Evolutionary conservation across 2,113 vertebrate species (phyloP), one percentile per base, ranked within the genome.

Genomic region (Amblyopsis rosae): DNA sequence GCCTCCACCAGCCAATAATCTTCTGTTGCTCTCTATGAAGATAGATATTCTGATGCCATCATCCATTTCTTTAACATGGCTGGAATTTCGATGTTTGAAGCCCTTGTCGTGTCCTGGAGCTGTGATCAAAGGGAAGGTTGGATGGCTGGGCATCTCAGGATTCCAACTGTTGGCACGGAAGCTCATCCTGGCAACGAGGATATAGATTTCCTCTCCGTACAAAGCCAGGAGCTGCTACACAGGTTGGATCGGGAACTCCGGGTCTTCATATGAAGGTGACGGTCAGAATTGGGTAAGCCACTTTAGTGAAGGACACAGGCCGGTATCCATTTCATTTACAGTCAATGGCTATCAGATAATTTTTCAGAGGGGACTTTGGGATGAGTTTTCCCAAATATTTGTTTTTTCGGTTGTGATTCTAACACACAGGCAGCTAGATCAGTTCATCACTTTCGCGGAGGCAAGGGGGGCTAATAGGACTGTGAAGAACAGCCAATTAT

Each of bases 371-470:
- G 47, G 49, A 26, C 62, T 6, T 46, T 15, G 15, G 19, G 69
- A 19, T 9, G 33, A 19, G 35, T 19, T 80, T 13, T 64, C 56
- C 16, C 9, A 0, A 62, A 16, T 33, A 64, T 51, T 60, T 70
- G 66, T 7, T 4, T 46, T 80, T 56, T 72, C 45, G 33, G 51
- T 53, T 58, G 58, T 68, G 67, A 53, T 41, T 41, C 35, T 8
- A 41, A 41, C 35, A 41, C 5, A 41, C 35, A 6, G 26, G 4
- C 35, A 41, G 7, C 69, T 77, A 54, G 6, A 16, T 85, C 19
- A 87, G 90, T 91, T 76, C 75, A 64, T 76, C 60, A 49, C 63
- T 73, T 72, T 81, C 47, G 63, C 0, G 45, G 62, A 47, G 19
- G 6, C 5, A 26, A 26, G 10, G 32, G 2, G 49, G 32, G 47